Base-by-base conservation (phyloP, 2,113 vertebrate species). In the Theristicus caerulescens region DNA sequence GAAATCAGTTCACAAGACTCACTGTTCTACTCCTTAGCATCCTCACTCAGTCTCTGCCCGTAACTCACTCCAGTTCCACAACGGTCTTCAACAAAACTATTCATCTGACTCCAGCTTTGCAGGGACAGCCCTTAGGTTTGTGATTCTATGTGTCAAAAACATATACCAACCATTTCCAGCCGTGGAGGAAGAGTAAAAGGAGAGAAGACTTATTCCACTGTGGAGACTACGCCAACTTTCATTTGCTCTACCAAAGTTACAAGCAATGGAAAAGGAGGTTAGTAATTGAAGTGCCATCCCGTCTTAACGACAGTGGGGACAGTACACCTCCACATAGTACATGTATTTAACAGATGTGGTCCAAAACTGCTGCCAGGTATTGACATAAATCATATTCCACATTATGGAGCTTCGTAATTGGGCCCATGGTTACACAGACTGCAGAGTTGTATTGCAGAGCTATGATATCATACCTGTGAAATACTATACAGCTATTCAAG, bases 351-450 rank as follows among this genome's bases (percentile, higher is more conserved):
- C 81, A 94, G 73, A 91, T 66, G 88, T 42, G 61, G 52, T 69
- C 57, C 73, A 82, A 84, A 87, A 31, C 54, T 79, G 55, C 81
- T 85, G 81, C 54, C 70, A 96, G 92, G 38, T 82, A 67, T 4
- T 58, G 38, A 78, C 34, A 86, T 51, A 92, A 86, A 73, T 81
- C 80, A 76, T 38, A 96, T 87, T 89, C 25, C 34, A 61, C 65
- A 22, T 49, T 72, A 72, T 4, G 29, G 54, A 94, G 36, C 52
- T 82, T 51, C 0, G 0, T 69, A 88, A 92, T 1, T 79, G 31
- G 47, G 51, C 44, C 49, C 0, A 0, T 38, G 61, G 62, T 46
- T 82, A 29, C 61, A 49, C 0, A 74, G 61, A 52, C 3, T 78
- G n/a, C 1, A 8, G 52, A 91, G 49, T 3, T 49, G 32, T 86